Evolutionary conservation across 92 coral and sea anemone genomes (phyloP).

Genomic region (Zoanthus solanderi): DNA sequence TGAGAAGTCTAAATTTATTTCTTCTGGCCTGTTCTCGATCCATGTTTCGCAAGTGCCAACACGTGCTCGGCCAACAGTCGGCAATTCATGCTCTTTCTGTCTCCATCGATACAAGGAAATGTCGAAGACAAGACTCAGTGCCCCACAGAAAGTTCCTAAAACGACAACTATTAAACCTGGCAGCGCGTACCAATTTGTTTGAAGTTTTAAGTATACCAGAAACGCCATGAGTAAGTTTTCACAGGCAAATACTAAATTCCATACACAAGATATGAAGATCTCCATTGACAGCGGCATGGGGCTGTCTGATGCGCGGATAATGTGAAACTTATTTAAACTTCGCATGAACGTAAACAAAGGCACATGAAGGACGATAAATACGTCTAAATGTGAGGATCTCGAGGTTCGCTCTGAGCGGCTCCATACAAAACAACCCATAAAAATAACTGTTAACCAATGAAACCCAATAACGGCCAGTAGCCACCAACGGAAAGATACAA

Average conservation of each 20-base stretch:
- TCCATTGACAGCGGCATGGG: conserved; percentile 31
- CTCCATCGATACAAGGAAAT: conserved; percentile 34
- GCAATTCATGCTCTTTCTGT: conserved; percentile 30
- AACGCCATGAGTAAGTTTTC: conserved; percentile 31
- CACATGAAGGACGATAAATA: conserved; percentile 26
- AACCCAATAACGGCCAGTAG: conserved; percentile 7
- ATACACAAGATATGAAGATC: conserved; percentile 24
- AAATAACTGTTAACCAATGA: conserved; percentile 31
- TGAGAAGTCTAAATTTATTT: not conserved
- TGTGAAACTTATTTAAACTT: conserved; percentile 39
- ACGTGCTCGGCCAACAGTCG: conserved; percentile 22
- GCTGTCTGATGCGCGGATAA: conserved; percentile 25
- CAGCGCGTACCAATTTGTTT: not conserved
- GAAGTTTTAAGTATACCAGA: not conserved
- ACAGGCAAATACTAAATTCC: conserved; percentile 8
- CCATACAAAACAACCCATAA: conserved; percentile 40
- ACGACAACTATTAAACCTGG: conserved; percentile 29
- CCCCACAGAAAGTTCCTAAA: conserved; percentile 38
- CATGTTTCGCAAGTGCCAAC: conserved; percentile 38
- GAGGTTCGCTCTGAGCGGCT: not conserved
- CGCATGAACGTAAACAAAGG: conserved; percentile 47
- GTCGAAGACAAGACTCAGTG: conserved; percentile 22
- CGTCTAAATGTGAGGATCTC: conserved; percentile 44
- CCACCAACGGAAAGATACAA: conserved; percentile 31
- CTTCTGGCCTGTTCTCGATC: conserved; percentile 26